Evolutionary conservation across 1,140 invertebrate genomes (phyloP).

Genomic region (Oscheius sp.): DNA sequence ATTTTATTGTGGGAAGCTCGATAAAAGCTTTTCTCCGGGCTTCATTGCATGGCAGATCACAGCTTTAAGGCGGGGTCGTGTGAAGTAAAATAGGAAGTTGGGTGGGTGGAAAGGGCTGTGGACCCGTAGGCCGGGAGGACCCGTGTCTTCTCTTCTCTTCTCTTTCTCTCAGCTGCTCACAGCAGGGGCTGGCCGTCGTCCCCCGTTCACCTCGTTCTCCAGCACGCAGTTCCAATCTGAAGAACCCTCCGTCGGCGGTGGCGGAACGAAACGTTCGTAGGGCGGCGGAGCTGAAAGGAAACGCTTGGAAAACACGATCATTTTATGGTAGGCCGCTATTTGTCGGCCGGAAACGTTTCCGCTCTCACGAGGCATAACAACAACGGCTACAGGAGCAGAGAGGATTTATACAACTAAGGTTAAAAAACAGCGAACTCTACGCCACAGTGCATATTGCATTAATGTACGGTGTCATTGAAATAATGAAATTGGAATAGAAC

Average conservation of each 20-base stretch:
- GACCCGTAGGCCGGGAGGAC: background rate
- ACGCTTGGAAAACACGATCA: background rate
- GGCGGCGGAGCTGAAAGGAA: conserved; percentile 24
- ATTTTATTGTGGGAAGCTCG: too few species aligned
- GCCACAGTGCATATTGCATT: too few species aligned
- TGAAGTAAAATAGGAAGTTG: background rate
- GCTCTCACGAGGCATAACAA: too few species aligned
- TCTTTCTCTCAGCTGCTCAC: background rate
- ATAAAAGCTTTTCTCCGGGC: too few species aligned
- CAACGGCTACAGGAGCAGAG: too few species aligned
- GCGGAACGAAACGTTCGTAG: conserved; percentile 28
- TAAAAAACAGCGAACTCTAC: too few species aligned
- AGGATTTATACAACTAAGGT: too few species aligned
- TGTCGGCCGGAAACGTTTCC: background rate
- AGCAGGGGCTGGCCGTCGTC: background rate
- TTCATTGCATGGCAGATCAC: conserved; percentile 9
- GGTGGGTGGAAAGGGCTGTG: too few species aligned
- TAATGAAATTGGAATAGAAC: too few species aligned
- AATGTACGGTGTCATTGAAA: too few species aligned
- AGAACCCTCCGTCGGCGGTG: background rate
- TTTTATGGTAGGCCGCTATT: background rate
- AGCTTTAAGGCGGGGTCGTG: background rate
- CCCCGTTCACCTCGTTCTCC: conserved; percentile 29
- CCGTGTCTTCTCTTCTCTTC: background rate
- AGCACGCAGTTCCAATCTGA: conserved; percentile 32